Conservation (phyloP, 2,113 vertebrate genomes). For the Hippolais icterina region DNA sequence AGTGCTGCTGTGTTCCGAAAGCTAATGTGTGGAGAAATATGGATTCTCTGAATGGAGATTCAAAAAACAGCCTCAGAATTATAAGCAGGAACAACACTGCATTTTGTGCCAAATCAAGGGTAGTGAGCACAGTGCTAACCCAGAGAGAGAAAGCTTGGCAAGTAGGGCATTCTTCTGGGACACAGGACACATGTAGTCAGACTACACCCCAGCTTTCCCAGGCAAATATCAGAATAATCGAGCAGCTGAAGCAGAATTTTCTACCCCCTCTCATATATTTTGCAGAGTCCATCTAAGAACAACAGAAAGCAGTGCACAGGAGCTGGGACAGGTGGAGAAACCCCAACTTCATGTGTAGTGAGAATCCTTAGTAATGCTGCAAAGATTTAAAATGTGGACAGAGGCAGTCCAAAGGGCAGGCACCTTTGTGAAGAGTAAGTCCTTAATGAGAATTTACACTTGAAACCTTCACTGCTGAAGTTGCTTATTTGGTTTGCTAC, state of each 20-base stretch:
- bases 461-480: background rate
- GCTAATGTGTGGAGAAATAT: background rate
- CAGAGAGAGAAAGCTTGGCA: background rate
- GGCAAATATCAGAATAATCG: background rate
- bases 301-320: background rate
- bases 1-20: background rate
- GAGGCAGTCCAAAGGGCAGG: background rate
- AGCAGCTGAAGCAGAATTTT: background rate
- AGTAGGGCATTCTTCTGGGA: background rate
- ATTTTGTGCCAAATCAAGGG: background rate
- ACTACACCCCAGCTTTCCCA: background rate
- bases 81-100: background rate
- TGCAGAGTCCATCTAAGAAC: background rate
- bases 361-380: background rate
- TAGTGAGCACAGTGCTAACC: background rate
- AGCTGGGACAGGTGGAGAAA: background rate
- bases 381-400: background rate
- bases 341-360: background rate
- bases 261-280: background rate
- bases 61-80: background rate
- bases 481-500: background rate
- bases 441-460: background rate
- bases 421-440: fast-evolving
- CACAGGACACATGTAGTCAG: background rate
- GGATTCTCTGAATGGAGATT: background rate